phyloP scores from a whole-genome alignment of 1,140 invertebrate genomes.

The Drosophila burlai region DNA sequence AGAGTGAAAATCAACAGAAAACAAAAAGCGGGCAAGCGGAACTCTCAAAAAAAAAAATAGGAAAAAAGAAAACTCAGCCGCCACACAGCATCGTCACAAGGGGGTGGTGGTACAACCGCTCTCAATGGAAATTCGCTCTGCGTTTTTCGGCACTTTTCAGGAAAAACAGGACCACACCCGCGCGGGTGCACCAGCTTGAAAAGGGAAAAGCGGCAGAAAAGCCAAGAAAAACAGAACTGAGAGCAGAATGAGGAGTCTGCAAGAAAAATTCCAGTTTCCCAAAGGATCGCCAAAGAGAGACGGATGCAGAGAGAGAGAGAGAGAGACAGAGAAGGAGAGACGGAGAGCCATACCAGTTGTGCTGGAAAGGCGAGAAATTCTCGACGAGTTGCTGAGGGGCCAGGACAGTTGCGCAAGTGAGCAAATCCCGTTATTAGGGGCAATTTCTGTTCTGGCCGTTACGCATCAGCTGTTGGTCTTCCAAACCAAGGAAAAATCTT shows the following conservation, averaged over 20 bases:
- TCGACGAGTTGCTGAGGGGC: constrained; percentile 5
- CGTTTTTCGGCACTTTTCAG: constrained; percentile 32
- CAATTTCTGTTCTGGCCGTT: constrained; percentile 27
- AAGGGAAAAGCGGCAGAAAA: constrained; percentile 43
- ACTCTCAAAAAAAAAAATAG: constrained; percentile 13
- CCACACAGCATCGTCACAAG: neutral
- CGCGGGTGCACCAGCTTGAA: constrained; percentile 59
- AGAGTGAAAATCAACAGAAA: constrained; percentile 18
- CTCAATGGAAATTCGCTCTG: constrained; percentile 36
- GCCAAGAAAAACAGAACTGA: constrained; percentile 50
- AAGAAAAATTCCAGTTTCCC: constrained; percentile 53
- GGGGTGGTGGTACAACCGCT: constrained; percentile 5
- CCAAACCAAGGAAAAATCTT: fast-evolving
- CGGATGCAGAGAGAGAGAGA: neutral
- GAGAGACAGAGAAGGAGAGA: neutral
- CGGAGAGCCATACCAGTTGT: constrained; percentile 7
- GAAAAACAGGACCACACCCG: constrained; percentile 70
- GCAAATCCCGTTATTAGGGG: constrained; percentile 51
- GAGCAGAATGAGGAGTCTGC: constrained; percentile 23
- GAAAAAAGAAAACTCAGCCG: neutral
- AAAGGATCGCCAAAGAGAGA: constrained; percentile 33
- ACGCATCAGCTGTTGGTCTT: constrained; percentile 53
- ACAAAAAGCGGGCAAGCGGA: constrained; percentile 34
- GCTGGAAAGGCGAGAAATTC: constrained; percentile 22
- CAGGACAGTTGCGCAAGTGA: constrained; percentile 53